phyloP scores from a whole-genome alignment of 2,888 invertebrate species.

The Galerucella pusilla region DNA sequence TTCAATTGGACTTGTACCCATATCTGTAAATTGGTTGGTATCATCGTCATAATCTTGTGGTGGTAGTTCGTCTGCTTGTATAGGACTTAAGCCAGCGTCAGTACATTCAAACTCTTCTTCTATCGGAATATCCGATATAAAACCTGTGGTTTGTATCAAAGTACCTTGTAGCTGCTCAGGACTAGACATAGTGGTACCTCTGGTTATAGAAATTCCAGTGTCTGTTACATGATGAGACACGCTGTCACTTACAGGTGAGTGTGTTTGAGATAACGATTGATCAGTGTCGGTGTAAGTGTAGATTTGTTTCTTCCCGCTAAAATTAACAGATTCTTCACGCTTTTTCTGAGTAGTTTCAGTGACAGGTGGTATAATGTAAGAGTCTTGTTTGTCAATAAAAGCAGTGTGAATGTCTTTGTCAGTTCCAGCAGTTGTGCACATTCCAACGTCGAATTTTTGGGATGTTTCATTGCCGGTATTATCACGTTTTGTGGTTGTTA shows the following conservation, averaged over 20 bases:
- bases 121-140: conserved; percentile 64
- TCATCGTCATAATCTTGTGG: conserved; percentile 61
- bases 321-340: conserved; percentile 67
- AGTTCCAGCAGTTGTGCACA: conserved; percentile 64
- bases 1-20: conserved; percentile 68
- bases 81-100: conserved; percentile 69
- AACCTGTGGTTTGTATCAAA: conserved; percentile 62
- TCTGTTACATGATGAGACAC: conserved; percentile 68
- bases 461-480: conserved; percentile 65
- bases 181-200: conserved; percentile 66
- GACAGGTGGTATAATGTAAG: conserved; percentile 63
- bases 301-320: conserved; percentile 67
- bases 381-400: conserved; percentile 54
- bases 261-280: conserved; percentile 45
- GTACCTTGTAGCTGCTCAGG: conserved; percentile 61
- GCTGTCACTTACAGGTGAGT: conserved; percentile 66
- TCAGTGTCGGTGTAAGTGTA: conserved; percentile 65
- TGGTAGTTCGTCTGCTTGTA: conserved; percentile 67
- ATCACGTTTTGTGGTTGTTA: conserved; percentile 64
- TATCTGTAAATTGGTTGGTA: conserved; percentile 64
- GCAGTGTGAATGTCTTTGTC: conserved; percentile 53
- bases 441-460: conserved; percentile 65
- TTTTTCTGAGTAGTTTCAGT: conserved; percentile 59
- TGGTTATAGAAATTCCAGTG: conserved; percentile 69
- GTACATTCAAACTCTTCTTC: conserved; percentile 69